phyloP scores from a whole-genome alignment of 2,113 vertebrate species.

The Oncorhynchus tshawytscha region DNA sequence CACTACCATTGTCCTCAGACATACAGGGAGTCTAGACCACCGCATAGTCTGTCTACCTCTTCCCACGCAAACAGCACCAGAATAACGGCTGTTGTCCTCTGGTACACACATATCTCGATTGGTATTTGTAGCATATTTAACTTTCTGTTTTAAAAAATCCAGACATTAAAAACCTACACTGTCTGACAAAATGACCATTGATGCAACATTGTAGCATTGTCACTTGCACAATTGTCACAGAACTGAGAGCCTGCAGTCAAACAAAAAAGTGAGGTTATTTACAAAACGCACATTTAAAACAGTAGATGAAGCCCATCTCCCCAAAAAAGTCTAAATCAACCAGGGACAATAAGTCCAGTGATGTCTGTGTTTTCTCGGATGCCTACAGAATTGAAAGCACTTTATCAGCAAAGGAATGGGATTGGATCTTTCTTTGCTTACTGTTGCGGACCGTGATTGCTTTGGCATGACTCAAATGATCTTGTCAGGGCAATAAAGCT shows the following conservation, averaged over 20 bases:
- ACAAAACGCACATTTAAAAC: no score
- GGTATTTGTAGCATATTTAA: no score
- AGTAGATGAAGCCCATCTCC: no score
- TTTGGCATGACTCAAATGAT: slow-evolving; percentile 74
- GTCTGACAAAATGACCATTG: no score
- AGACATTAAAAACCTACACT: no score
- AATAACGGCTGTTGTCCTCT: no score
- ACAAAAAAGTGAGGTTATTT: no score
- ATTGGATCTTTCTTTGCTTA: slow-evolving; percentile 71
- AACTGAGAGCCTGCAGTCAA: no score
- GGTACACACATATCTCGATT: no score
- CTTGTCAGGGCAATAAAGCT: slow-evolving; percentile 74
- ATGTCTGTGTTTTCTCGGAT: not conserved
- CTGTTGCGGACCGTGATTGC: slow-evolving; percentile 56
- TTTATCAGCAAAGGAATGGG: slow-evolving; percentile 54
- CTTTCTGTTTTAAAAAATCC: no score
- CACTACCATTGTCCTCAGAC: slow-evolving; percentile 8
- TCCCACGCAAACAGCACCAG: not conserved
- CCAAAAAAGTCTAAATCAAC: not conserved
- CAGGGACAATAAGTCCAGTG: not conserved
- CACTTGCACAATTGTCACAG: no score
- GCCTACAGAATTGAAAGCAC: slow-evolving; percentile 50
- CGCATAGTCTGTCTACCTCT: not conserved
- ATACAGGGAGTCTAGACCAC: not conserved
- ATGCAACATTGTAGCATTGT: no score